Evolutionary conservation across 2,113 vertebrate species (phyloP).

Genomic region (Thamnaconus septentrionalis): DNA sequence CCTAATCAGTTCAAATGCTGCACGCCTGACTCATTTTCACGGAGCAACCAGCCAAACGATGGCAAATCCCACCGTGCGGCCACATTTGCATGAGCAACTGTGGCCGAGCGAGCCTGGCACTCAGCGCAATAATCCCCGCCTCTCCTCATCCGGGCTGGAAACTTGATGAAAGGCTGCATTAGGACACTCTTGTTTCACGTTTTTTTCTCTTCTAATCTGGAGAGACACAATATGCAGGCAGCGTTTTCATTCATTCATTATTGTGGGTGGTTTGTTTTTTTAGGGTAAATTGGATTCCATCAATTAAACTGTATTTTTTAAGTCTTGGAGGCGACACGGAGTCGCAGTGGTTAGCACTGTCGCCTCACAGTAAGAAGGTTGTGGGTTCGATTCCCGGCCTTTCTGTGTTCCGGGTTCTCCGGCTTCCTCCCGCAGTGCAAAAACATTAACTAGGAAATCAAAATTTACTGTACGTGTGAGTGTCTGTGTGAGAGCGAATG

Average conservation of each 20-base stretch:
- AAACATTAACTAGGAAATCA: too few species aligned
- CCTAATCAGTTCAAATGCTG: constrained; percentile 43
- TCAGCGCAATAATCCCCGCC: constrained; percentile 31
- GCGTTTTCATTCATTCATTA: neutral
- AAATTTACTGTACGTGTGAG: too few species aligned
- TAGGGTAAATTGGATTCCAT: too few species aligned
- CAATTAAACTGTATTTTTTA: neutral
- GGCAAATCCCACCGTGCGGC: constrained; percentile 32
- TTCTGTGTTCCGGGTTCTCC: too few species aligned
- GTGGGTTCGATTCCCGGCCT: too few species aligned
- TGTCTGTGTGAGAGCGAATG: too few species aligned
- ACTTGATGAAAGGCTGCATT: constrained; percentile 9
- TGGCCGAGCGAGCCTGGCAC: constrained; percentile 21
- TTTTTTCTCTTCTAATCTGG: constrained; percentile 1
- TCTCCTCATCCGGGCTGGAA: constrained; percentile 6
- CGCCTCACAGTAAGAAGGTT: too few species aligned
- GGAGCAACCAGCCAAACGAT: constrained; percentile 36
- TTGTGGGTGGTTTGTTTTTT: too few species aligned
- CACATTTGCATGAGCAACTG: constrained; percentile 30
- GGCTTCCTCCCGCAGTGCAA: too few species aligned
- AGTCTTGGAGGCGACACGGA: neutral
- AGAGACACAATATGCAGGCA: neutral
- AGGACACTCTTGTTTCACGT: too few species aligned
- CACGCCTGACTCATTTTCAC: constrained; percentile 16
- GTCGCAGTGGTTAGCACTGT: too few species aligned